Percentiles rank a stretch among this genome's conserved stretches.
These are phyloP conservation scores for Myiozetetes cayanensis DNA, from an alignment of 2,113 vertebrate species.

Conservation along the genomic window DNA sequence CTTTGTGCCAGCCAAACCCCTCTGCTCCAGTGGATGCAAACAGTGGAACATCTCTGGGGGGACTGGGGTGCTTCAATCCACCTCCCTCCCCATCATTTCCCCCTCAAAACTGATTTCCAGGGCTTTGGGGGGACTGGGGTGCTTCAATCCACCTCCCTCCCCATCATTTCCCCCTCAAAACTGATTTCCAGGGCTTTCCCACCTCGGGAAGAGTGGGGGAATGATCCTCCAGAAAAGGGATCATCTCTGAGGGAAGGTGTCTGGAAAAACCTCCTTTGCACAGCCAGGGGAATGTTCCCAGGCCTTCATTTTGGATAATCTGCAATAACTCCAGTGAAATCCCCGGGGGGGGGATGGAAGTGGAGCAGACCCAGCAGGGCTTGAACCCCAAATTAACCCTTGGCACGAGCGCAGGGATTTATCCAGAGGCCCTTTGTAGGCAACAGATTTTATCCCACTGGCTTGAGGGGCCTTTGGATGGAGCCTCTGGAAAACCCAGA, in stretches of 20 bases:
- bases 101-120: background rate
- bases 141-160: background rate
- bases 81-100: background rate
- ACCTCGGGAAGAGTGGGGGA: background rate
- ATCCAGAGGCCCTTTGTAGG: constrained; percentile 17
- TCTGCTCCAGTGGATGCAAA: background rate
- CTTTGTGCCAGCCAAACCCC: background rate
- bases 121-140: background rate
- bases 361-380: background rate
- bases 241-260: background rate
- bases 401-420: constrained; percentile 18
- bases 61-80: background rate
- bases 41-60: background rate
- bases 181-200: background rate
- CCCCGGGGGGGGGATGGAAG: fast-evolving
- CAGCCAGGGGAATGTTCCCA: background rate
- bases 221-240: background rate
- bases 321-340: background rate
- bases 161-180: fast-evolving
- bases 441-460: constrained; percentile 39
- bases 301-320: background rate
- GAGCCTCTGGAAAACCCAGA: constrained; percentile 2
- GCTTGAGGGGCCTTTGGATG: constrained; percentile 35
- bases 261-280: background rate
- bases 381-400: constrained; percentile 34